phyloP scores from a whole-genome alignment of 2,888 invertebrate genomes.

The Oligia fasciuncula region DNA sequence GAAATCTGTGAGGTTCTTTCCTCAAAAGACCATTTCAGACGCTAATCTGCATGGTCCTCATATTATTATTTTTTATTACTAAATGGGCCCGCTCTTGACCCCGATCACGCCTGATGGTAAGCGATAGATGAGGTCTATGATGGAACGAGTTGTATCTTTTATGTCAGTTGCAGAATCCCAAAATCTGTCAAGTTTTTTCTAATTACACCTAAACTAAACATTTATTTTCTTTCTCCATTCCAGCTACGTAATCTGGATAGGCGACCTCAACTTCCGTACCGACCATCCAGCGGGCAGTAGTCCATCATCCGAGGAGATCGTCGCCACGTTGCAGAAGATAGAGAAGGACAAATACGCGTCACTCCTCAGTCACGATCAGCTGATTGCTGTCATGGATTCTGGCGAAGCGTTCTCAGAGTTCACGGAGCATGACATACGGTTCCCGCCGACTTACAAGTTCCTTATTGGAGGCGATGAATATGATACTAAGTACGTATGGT shows the following conservation, averaged over 20 bases:
- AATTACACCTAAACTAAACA: background rate
- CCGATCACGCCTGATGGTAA: no score
- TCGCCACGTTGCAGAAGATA: constrained; percentile 90
- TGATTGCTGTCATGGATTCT: constrained; percentile 92
- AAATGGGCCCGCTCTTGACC: no score
- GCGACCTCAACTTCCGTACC: constrained; percentile 96
- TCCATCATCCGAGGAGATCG: constrained; percentile 92
- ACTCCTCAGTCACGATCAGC: constrained; percentile 94
- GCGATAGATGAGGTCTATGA: no score
- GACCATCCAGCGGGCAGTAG: constrained; percentile 91
- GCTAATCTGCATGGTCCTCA: background rate
- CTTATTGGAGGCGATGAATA: constrained; percentile 93
- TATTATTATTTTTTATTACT: no score
- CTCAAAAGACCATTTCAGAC: background rate
- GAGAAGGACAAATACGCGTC: constrained; percentile 91
- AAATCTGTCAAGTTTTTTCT: background rate
- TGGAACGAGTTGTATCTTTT: no score
- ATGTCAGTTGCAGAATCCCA: background rate
- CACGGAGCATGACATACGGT: constrained; percentile 92
- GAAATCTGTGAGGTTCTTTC: no score
- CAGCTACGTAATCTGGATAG: constrained; percentile 97
- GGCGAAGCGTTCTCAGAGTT: constrained; percentile 96
- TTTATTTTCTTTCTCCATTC: constrained; percentile 24
- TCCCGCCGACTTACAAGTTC: constrained; percentile 97
- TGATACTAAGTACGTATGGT: constrained; percentile 92